phyloP scores from a whole-genome alignment of 2,888 invertebrate species.

The Didymodactylos carnosus region DNA sequence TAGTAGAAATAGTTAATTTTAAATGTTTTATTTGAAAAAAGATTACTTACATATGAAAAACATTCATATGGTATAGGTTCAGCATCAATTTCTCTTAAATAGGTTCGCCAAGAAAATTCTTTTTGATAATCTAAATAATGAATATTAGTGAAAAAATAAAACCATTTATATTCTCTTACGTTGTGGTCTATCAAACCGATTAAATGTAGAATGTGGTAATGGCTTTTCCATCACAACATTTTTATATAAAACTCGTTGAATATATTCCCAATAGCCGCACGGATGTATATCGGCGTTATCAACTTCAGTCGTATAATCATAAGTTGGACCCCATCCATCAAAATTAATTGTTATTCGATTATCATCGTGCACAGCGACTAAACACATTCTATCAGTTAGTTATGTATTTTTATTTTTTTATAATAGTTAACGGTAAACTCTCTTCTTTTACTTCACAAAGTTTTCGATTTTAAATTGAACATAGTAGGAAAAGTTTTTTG shows the following conservation, averaged over 20 bases:
- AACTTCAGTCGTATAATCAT: conserved; percentile 2
- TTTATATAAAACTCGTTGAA: background rate
- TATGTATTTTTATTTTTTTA: background rate
- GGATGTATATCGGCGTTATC: background rate
- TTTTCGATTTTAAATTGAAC: too few relatives aligned
- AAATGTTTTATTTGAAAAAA: background rate
- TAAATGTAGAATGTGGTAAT: background rate
- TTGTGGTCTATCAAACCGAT: background rate
- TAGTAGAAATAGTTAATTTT: background rate
- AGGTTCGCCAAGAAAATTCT: background rate
- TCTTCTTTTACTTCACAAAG: too few relatives aligned
- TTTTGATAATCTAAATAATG: background rate
- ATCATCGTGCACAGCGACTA: background rate
- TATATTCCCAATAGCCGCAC: background rate
- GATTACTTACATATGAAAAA: background rate
- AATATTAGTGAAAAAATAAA: background rate
- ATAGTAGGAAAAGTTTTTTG: too few relatives aligned
- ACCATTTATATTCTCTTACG: background rate
- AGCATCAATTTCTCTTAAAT: background rate
- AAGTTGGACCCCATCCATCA: conserved; percentile 3
- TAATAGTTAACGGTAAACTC: too few relatives aligned
- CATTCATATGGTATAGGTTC: background rate
- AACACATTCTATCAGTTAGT: too few relatives aligned
- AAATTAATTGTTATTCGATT: conserved; percentile 1
- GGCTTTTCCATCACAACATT: background rate